A percentile compares a stretch with the other conserved stretches of the same genome.
These are phyloP conservation scores for Xiphophorus couchianus DNA, from an alignment of 2,113 vertebrate genomes.

Conservation along the genomic window DNA sequence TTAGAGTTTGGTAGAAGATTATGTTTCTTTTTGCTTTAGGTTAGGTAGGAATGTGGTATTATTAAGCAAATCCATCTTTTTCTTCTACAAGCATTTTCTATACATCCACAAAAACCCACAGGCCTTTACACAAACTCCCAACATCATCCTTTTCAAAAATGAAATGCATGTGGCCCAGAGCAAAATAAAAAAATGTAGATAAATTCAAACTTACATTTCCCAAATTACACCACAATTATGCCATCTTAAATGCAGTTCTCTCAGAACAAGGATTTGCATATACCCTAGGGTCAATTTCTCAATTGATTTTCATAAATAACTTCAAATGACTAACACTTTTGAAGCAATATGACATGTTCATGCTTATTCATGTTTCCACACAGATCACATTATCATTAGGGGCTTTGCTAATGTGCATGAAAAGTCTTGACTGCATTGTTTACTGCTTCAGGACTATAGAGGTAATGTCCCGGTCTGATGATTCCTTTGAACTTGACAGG, in stretches of 20 bases:
- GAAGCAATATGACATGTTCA: constrained; percentile 36
- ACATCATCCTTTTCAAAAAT: constrained; percentile 18
- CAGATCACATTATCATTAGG: constrained; percentile 39
- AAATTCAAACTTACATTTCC: constrained; percentile 44
- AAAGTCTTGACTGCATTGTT: constrained; percentile 53
- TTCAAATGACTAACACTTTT: constrained; percentile 43
- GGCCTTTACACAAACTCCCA: background rate
- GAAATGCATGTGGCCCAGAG: constrained; percentile 33
- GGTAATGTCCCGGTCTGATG: constrained; percentile 49
- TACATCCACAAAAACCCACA: background rate
- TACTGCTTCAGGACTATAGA: constrained; percentile 43
- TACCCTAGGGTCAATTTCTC: constrained; percentile 48
- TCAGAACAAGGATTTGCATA: constrained; percentile 48
- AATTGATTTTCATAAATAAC: constrained; percentile 53
- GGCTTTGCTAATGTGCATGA: constrained; percentile 39
- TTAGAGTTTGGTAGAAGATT: background rate
- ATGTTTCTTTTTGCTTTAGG: background rate
- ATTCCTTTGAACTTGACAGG: constrained; percentile 63
- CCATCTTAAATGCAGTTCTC: constrained; percentile 45
- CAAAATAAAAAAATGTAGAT: constrained; percentile 16
- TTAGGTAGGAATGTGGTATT: constrained; percentile 18
- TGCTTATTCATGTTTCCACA: constrained; percentile 43
- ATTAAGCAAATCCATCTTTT: constrained; percentile 26
- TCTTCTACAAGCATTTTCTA: background rate
- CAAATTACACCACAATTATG: constrained; percentile 35